These are phyloP conservation scores for Eleginops maclovinus DNA, from an alignment of 2,113 vertebrate species.

Conservation along the genomic window DNA sequence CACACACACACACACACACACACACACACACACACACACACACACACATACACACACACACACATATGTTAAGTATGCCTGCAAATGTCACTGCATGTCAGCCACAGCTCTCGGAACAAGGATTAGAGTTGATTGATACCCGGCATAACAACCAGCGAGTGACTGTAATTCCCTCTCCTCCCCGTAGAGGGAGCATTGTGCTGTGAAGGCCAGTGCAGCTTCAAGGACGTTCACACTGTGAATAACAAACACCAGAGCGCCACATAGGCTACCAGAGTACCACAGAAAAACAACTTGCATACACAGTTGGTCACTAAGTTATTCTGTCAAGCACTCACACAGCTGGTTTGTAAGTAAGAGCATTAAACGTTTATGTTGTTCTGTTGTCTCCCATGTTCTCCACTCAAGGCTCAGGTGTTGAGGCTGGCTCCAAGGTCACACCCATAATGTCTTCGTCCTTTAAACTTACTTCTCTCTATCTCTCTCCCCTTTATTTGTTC, in stretches of 20 bases:
- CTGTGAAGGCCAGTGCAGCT: slow-evolving; percentile 57
- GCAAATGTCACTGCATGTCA: slow-evolving; percentile 40
- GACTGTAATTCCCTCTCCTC: slow-evolving; percentile 68
- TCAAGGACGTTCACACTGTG: slow-evolving; percentile 78
- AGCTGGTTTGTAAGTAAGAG: slow-evolving; percentile 42
- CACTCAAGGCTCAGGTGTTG: slow-evolving; percentile 40
- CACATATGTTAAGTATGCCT: slow-evolving; percentile 14
- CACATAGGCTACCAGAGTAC: slow-evolving; percentile 36
- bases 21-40: neutral
- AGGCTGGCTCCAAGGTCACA: slow-evolving; percentile 71
- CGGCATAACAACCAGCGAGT: slow-evolving; percentile 6
- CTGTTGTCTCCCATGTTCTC: slow-evolving; percentile 34
- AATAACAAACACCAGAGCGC: slow-evolving; percentile 74
- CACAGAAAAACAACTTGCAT: slow-evolving; percentile 46
- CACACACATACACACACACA: neutral
- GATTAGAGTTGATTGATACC: slow-evolving; percentile 50
- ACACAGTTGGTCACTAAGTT: slow-evolving; percentile 53
- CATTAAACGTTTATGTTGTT: slow-evolving; percentile 35
- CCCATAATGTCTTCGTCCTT: slow-evolving; percentile 56
- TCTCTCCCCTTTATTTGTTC: slow-evolving; percentile 54
- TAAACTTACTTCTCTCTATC: slow-evolving; percentile 52
- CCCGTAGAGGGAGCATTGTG: slow-evolving; percentile 74
- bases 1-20: neutral
- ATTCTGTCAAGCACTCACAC: slow-evolving; percentile 6
- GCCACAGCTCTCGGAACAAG: slow-evolving; percentile 5